These are phyloP conservation scores for Apteryx owenii DNA, from an alignment of 2,113 vertebrate genomes.

Conservation along the genomic window DNA sequence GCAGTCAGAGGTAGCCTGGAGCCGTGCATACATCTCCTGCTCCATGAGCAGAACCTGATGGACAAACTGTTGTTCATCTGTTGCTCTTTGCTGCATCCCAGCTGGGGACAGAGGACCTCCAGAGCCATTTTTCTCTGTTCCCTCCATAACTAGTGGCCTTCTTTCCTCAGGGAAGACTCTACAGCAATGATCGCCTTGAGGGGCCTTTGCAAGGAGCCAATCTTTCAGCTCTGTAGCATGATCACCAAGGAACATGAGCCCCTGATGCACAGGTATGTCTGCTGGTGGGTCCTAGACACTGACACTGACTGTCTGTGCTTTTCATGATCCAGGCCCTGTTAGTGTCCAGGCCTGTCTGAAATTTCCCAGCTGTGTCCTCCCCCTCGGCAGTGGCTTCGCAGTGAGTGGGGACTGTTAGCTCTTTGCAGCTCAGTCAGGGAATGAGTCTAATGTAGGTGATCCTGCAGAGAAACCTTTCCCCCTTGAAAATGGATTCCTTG, in stretches of 20 bases:
- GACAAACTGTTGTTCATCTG: not conserved
- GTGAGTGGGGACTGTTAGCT: not conserved
- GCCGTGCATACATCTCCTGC: not conserved
- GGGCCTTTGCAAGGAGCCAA: not conserved
- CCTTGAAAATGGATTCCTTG: too few species aligned
- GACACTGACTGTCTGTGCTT: not conserved
- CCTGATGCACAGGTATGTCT: not conserved
- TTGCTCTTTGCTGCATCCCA: not conserved
- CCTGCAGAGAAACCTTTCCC: not conserved
- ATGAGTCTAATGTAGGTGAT: not conserved
- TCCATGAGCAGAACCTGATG: not conserved
- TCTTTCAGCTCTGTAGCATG: not conserved
- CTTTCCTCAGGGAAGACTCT: not conserved
- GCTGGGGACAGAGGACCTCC: not conserved
- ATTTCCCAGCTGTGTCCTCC: not conserved
- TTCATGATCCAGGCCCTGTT: not conserved
- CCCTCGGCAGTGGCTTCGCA: too few species aligned
- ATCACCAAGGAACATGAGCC: not conserved
- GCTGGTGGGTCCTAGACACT: not conserved
- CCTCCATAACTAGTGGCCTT: not conserved
- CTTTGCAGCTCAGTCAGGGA: not conserved
- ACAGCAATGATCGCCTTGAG: accelerated
- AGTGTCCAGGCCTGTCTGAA: not conserved
- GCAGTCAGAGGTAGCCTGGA: not conserved
- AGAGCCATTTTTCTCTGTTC: not conserved